Evolutionary conservation across 2,113 vertebrate species (phyloP).

Genomic region (Melospiza georgiana): DNA sequence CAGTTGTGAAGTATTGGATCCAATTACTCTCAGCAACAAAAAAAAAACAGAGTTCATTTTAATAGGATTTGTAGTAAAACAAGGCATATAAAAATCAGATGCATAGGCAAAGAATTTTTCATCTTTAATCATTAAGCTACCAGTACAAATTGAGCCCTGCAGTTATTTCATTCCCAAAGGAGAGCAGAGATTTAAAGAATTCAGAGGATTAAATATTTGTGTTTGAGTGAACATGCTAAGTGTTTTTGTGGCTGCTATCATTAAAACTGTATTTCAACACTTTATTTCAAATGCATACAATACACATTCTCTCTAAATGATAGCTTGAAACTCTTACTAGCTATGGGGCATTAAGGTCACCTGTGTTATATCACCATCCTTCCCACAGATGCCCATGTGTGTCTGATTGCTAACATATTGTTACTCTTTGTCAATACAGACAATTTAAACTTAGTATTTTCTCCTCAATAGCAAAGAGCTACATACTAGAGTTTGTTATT

Average conservation of each 20-base stretch:
- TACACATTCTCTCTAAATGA: not conserved
- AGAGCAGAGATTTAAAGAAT: slow-evolving; percentile 81
- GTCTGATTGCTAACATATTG: not conserved
- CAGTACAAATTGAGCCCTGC: slow-evolving; percentile 84
- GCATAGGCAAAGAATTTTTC: slow-evolving; percentile 82
- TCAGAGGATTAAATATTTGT: slow-evolving; percentile 83
- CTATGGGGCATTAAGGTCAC: not conserved
- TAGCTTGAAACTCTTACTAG: slow-evolving; percentile 8
- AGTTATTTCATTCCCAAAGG: slow-evolving; percentile 83
- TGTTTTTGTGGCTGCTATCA: slow-evolving; percentile 73
- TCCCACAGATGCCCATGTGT: not conserved
- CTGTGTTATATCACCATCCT: not conserved
- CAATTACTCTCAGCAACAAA: slow-evolving; percentile 82
- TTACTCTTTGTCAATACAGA: not conserved
- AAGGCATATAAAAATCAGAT: slow-evolving; percentile 84
- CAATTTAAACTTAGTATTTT: not conserved
- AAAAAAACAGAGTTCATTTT: slow-evolving; percentile 77
- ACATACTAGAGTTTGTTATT: not conserved
- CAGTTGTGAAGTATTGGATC: slow-evolving; percentile 75
- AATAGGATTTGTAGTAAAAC: slow-evolving; percentile 83
- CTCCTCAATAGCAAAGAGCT: not conserved
- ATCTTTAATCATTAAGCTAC: slow-evolving; percentile 88
- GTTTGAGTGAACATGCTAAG: slow-evolving; percentile 81
- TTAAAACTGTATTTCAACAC: slow-evolving; percentile 75
- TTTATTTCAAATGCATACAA: slow-evolving; percentile 56